Base-by-base conservation (phyloP, 2,888 invertebrate genomes). In the Teleogryllus oceanicus region DNA sequence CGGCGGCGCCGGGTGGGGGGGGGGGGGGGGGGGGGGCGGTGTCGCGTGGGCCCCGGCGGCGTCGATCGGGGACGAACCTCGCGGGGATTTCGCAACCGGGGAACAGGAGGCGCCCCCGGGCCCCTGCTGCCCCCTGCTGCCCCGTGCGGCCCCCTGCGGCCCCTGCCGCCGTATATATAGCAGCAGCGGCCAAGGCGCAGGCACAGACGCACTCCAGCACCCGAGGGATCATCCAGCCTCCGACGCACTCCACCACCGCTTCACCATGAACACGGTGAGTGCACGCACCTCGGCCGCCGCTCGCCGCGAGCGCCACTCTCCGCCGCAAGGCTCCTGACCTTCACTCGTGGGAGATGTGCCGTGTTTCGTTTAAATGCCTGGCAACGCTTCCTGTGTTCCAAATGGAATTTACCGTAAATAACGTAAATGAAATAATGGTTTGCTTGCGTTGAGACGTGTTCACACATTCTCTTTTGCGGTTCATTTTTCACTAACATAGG, bases 21-120 rank as follows among this genome's bases (percentile, higher is more conserved):
- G 62, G 16, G 62, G 62, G 16, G 16, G 62, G 62, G 16, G 62
- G 62, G 1, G 16, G 16, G 62, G 62, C 62, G 62, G 62, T n/a
- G 13, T 62, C 62, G 13, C n/a, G 16, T 62, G 16, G 62, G 16
- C 62, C 16, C 62, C 62, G 62, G 16, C 62, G 62, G 16, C 62
- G 62, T 13, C 62, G 62, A 62, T 62, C n/a, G 62, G 62, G 62
- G 62, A 62, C 62, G n/a, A n/a, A n/a, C 62, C 62, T 11, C 62
- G n/a, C 62, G 62, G 62, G 62, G 62, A 62, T 62, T 62, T 62
- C 62, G 62, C 62, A 62, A 62, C 62, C 62, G 62, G 62, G 62
- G 62, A 62, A 62, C 62, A 62, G 62, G n/a, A 13, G 62, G 62
- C n/a, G 62, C 16, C 62, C 18, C 62, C 13, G 13, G 62, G 13